phyloP scores from a whole-genome alignment of 30 jellyfish, hydroid and myxozoan species.

The Aurelia sp. region DNA sequence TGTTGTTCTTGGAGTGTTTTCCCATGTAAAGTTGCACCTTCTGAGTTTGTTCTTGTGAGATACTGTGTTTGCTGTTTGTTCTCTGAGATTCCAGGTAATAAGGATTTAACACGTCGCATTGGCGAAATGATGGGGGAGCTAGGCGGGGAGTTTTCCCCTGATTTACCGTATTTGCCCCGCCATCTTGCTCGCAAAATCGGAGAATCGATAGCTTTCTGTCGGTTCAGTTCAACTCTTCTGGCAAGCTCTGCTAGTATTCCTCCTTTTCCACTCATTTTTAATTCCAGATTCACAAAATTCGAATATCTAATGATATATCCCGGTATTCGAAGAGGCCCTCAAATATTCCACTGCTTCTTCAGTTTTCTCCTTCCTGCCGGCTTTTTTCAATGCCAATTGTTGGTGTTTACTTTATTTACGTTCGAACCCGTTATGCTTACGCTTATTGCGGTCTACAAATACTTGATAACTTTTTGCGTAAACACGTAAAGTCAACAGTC shows the following conservation, averaged over 20 bases:
- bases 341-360: too few species aligned
- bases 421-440: too few species aligned
- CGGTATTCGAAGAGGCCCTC: too few species aligned
- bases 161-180: constrained; percentile 10
- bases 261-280: constrained; percentile 35
- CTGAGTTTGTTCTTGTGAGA: constrained; percentile 46
- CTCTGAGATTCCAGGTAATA: constrained; percentile 43
- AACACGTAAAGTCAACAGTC: too few species aligned
- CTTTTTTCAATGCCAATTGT: too few species aligned
- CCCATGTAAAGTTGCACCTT: constrained; percentile 1
- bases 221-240: constrained; percentile 65
- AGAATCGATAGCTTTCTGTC: constrained; percentile 70
- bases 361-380: too few species aligned
- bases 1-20: constrained; percentile 21
- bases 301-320: background rate
- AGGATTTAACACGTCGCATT: constrained; percentile 11
- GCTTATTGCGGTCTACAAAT: too few species aligned
- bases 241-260: constrained; percentile 70
- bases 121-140: constrained; percentile 39
- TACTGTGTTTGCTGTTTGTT: background rate
- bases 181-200: constrained; percentile 73
- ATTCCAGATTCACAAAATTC: background rate
- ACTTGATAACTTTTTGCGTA: too few species aligned
- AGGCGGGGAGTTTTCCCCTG: background rate
- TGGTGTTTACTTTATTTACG: too few species aligned